phyloP scores from a whole-genome alignment of 1,140 invertebrate species.

The Aphis craccivora region DNA sequence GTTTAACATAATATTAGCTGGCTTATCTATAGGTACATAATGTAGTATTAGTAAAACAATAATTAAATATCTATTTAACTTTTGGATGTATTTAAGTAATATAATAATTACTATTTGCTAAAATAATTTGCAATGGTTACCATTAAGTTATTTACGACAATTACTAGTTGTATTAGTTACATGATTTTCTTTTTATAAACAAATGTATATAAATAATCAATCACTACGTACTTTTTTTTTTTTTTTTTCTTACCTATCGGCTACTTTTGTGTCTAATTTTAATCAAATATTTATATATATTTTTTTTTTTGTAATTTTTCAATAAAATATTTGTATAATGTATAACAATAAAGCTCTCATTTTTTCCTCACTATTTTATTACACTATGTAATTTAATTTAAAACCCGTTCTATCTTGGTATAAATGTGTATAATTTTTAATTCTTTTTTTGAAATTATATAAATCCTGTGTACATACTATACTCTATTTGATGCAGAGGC shows the following conservation, averaged over 20 bases:
- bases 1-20: background rate
- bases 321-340: background rate
- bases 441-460: too few relatives aligned
- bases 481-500: background rate
- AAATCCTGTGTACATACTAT: background rate
- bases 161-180: background rate
- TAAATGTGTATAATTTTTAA: background rate
- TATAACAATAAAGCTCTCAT: background rate
- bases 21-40: background rate
- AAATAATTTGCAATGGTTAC: background rate
- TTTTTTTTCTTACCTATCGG: too few relatives aligned
- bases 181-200: too few relatives aligned
- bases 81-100: background rate
- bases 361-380: background rate
- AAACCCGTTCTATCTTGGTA: background rate
- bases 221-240: background rate
- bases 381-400: background rate
- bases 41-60: background rate
- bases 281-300: background rate
- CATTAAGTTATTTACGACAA: background rate
- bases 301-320: background rate
- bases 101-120: background rate
- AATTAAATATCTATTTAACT: background rate
- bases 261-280: background rate
- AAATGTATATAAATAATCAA: too few relatives aligned